Conservation (phyloP, 2,113 vertebrate species). For the Ptilorrhoa leucosticta region DNA sequence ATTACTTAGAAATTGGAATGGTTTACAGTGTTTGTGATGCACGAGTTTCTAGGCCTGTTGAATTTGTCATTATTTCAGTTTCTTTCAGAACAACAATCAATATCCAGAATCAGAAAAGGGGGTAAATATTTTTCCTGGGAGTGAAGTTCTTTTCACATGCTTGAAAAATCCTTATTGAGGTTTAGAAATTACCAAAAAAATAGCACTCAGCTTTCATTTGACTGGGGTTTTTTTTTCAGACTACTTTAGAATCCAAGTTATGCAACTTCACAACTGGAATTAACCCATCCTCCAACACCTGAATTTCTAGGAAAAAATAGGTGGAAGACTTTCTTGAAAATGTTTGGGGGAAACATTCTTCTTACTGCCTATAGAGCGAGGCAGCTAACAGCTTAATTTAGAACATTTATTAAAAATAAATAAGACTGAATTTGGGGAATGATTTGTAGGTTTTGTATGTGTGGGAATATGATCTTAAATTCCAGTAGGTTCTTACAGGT, state of each 20-base stretch:
- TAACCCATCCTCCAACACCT: not conserved
- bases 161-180: not conserved
- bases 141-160: not conserved
- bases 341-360: not conserved
- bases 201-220: not conserved
- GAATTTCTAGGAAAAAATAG: not conserved
- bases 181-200: not conserved
- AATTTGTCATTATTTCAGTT: not conserved
- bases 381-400: not conserved
- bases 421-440: not conserved
- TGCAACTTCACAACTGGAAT: not conserved
- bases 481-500: not conserved
- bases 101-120: not conserved
- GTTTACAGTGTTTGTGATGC: not conserved
- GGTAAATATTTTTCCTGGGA: not conserved
- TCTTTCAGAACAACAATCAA: not conserved
- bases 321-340: not conserved
- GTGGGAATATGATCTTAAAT: not conserved
- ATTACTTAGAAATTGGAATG: not conserved
- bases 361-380: not conserved
- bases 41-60: not conserved
- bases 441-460: not conserved
- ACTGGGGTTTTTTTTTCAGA: accelerated
- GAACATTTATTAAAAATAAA: not conserved
- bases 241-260: not conserved